These are phyloP conservation scores for Caerostris darwini DNA, from an alignment of 1,140 invertebrate species.

Conservation along the genomic window DNA sequence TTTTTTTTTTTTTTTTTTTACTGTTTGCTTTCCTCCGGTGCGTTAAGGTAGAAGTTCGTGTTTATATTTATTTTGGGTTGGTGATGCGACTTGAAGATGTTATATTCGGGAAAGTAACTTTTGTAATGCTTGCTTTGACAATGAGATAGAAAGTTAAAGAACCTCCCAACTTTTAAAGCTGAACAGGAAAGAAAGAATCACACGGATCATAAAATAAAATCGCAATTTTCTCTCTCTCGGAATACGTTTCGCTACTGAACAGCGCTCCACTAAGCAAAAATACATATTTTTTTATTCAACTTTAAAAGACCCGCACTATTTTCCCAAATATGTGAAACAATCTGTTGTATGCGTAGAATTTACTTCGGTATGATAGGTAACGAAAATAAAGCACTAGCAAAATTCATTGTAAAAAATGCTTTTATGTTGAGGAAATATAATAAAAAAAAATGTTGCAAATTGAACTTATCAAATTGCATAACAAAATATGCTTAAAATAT, in stretches of 20 bases:
- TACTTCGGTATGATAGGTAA: neutral
- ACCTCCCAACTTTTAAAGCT: neutral
- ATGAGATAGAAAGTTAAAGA: constrained; percentile 34
- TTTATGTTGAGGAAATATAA: too few species aligned
- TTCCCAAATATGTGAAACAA: neutral
- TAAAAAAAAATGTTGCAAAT: too few species aligned
- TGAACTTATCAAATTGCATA: too few species aligned
- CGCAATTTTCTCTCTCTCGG: neutral
- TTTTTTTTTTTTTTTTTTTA: neutral
- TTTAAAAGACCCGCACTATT: neutral
- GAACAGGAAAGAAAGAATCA: neutral
- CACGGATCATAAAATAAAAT: constrained; percentile 19
- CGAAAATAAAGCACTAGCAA: neutral
- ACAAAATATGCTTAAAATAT: too few species aligned
- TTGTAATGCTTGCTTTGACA: constrained; percentile 45
- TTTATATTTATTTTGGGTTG: constrained; percentile 45
- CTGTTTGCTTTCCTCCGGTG: constrained; percentile 21
- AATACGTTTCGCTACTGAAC: neutral
- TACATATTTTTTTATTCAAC: neutral
- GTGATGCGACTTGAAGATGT: neutral
- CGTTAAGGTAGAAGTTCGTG: constrained; percentile 56
- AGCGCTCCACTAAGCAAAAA: neutral
- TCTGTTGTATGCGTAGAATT: neutral
- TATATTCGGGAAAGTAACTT: constrained; percentile 41
- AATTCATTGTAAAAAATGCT: too few species aligned